Percentiles rank a stretch among this genome's conserved stretches.
These are phyloP conservation scores for Paralinhomoeus sp. DNA, from an alignment of 2,888 invertebrate species.

Conservation along the genomic window DNA sequence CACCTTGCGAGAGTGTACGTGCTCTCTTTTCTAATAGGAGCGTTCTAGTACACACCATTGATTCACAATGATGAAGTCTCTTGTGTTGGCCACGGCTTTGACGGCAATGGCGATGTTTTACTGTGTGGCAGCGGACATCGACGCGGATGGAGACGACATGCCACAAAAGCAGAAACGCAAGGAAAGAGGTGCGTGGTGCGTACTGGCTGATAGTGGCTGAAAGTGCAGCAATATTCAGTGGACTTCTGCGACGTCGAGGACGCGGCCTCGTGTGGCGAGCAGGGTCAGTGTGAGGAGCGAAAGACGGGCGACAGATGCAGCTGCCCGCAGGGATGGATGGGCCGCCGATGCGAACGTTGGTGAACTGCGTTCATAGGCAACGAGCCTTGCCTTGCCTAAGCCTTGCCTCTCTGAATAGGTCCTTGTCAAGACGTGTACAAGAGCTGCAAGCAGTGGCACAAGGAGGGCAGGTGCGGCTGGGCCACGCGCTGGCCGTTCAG, in stretches of 20 bases:
- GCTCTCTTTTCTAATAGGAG: too few species aligned
- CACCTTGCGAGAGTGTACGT: too few species aligned
- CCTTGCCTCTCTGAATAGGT: constrained; percentile 8
- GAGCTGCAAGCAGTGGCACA: constrained; percentile 17
- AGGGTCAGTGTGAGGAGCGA: constrained; percentile 3
- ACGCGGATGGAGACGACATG: too few species aligned
- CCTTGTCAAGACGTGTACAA: constrained; percentile 21
- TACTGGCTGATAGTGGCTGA: too few species aligned
- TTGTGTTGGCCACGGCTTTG: too few species aligned
- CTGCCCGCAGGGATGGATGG: constrained; percentile 9
- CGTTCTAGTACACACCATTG: too few species aligned
- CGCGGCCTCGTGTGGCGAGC: constrained; percentile 8
- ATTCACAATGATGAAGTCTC: too few species aligned
- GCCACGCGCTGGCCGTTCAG: constrained; percentile 4
- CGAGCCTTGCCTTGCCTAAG: not conserved
- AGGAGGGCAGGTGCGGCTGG: constrained; percentile 18
- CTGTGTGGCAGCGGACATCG: too few species aligned
- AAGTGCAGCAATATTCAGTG: constrained; percentile 3
- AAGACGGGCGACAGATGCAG: constrained; percentile 12
- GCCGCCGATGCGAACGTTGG: not conserved
- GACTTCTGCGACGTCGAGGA: constrained; percentile 12
- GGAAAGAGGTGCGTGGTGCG: too few species aligned
- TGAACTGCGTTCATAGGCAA: not conserved
- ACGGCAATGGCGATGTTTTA: too few species aligned
- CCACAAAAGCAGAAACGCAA: too few species aligned